Evolutionary conservation across 2,797 vertebrate genomes (phyloP).

Genomic region (Uromys caudimaculatus): DNA sequence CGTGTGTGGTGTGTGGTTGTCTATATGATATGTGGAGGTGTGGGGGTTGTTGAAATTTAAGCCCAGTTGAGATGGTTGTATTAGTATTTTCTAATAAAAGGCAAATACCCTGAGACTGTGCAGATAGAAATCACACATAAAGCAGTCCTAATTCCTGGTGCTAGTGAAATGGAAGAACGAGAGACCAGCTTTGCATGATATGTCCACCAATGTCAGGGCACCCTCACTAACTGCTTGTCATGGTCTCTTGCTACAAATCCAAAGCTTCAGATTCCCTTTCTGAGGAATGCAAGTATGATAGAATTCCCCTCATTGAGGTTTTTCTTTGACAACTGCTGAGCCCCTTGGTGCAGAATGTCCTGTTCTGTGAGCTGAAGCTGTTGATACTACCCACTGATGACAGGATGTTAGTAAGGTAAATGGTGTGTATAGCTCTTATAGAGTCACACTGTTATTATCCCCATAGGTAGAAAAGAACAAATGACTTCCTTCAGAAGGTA

Average conservation of each 20-base stretch:
- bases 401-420: not conserved
- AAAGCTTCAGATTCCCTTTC: not conserved
- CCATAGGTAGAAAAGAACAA: not conserved
- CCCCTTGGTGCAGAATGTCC: not conserved
- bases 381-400: no score
- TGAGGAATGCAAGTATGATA: not conserved
- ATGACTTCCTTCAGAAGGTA: not conserved
- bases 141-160: no score
- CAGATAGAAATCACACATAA: not conserved
- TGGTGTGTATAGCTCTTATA: not conserved
- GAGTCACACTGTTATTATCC: not conserved
- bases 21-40: not conserved
- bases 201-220: not conserved
- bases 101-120: not conserved
- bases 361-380: not conserved
- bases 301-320: not conserved
- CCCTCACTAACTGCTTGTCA: rapidly evolving
- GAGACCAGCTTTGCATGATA: not conserved
- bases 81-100: not conserved
- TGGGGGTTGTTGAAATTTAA: not conserved
- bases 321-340: not conserved
- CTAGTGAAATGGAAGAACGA: not conserved
- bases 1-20: not conserved
- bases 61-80: not conserved
- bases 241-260: not conserved